Percentiles rank a stretch among this genome's conserved stretches.
Conservation (phyloP, 2,113 vertebrate species). For the Shinisaurus crocodilurus region DNA sequence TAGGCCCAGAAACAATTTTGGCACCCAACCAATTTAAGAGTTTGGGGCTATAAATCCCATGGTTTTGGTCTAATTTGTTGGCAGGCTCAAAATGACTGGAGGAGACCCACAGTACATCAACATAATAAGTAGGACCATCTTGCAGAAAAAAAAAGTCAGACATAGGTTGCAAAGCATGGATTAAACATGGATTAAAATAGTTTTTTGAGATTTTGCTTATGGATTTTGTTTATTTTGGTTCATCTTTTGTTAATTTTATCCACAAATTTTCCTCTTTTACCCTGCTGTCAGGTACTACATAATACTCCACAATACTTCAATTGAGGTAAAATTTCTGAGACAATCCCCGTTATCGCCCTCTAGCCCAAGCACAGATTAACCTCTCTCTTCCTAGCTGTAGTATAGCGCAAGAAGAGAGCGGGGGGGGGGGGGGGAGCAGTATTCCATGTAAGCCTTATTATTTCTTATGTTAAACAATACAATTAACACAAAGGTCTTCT, state of each 20-base stretch:
- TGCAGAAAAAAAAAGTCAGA: neutral
- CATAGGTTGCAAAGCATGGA: neutral
- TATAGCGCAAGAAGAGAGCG: no score
- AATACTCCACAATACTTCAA: neutral
- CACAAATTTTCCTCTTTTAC: neutral
- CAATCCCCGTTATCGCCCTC: neutral
- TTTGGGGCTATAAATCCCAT: neutral
- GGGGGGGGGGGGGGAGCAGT: rapidly evolving
- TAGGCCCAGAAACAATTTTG: neutral
- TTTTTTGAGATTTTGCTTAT: neutral
- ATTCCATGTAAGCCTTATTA: neutral
- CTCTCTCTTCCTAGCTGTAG: neutral
- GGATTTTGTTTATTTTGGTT: neutral
- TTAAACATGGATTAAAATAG: neutral
- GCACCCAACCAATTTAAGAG: neutral
- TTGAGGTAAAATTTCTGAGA: neutral
- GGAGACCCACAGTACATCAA: neutral
- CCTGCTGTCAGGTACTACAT: neutral
- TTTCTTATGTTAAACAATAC: neutral
- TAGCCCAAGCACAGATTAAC: neutral
- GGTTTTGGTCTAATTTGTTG: neutral
- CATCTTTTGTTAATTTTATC: neutral
- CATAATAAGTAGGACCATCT: neutral
- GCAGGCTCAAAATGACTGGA: neutral
- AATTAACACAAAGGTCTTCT: constrained; percentile 30